phyloP scores from a whole-genome alignment of 1,140 invertebrate species.

The Drosophila triauraria region DNA sequence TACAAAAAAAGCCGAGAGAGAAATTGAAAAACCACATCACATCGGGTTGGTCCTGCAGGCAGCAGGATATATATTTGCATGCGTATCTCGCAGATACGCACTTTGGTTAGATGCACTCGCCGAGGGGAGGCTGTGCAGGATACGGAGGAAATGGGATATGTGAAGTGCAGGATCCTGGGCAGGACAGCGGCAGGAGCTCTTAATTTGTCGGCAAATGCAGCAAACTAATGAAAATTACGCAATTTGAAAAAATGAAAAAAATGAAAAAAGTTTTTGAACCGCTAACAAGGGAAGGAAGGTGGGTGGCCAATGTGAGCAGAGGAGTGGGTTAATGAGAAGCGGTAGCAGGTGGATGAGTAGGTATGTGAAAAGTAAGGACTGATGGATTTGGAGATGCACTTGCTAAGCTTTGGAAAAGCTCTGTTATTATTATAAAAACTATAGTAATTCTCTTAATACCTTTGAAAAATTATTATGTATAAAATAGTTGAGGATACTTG shows the following conservation, averaged over 20 bases:
- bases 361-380: not conserved
- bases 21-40: slow-evolving; percentile 60
- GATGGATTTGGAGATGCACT: not conserved
- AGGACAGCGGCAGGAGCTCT: slow-evolving; percentile 56
- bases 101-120: slow-evolving; percentile 52
- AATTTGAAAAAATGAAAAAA: slow-evolving; percentile 77
- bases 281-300: not conserved
- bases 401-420: fast-evolving
- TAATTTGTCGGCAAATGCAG: slow-evolving; percentile 78
- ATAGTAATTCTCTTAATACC: too few species aligned
- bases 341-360: not conserved
- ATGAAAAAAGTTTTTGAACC: slow-evolving; percentile 57
- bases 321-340: slow-evolving; percentile 10
- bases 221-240: slow-evolving; percentile 83
- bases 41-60: slow-evolving; percentile 57
- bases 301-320: not conserved
- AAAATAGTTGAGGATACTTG: not conserved
- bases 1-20: slow-evolving; percentile 68
- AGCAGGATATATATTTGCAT: slow-evolving; percentile 49
- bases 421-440: not conserved
- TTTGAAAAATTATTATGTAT: not conserved
- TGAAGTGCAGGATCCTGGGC: slow-evolving; percentile 12
- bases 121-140: not conserved
- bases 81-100: slow-evolving; percentile 74
- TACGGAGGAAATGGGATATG: too few species aligned